A percentile compares a stretch with the other conserved stretches of the same genome.
Conservation (phyloP, 2,797 vertebrate species). For the Streptopelia turtur region DNA sequence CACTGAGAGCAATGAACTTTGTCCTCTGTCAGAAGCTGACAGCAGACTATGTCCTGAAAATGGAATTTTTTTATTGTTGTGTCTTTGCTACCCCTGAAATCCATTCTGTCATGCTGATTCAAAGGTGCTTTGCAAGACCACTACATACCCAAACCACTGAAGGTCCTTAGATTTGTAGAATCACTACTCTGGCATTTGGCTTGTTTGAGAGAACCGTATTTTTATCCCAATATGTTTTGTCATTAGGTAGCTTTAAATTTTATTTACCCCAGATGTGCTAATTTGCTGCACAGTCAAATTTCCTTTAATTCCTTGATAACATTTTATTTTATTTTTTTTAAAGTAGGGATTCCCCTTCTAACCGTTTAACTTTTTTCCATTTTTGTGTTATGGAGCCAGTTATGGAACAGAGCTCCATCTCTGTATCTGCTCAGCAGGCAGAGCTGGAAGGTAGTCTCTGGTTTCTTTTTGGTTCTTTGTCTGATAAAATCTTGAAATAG, state of each 20-base stretch:
- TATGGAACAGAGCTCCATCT: background rate
- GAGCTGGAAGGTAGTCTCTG: background rate
- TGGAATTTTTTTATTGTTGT: background rate
- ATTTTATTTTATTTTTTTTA: too few relatives aligned
- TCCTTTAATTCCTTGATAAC: background rate
- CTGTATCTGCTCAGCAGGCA: background rate
- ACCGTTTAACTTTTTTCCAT: background rate
- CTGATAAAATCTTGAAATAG: background rate
- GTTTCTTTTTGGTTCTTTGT: background rate
- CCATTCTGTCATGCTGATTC: background rate
- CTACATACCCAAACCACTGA: background rate
- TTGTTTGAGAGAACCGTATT: background rate
- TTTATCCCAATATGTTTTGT: background rate
- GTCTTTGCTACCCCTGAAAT: background rate
- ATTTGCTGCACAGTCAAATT: background rate
- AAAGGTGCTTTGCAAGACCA: background rate
- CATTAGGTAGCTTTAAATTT: background rate
- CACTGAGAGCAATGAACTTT: background rate
- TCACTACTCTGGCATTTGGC: accelerated
- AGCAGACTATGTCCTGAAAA: background rate
- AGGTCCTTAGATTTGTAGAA: background rate
- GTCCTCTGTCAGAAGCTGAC: background rate
- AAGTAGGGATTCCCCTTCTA: background rate
- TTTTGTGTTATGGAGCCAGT: background rate
- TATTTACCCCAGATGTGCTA: background rate